These are phyloP conservation scores for Takifugu ocellatus DNA, from an alignment of 2,797 vertebrate genomes.

Conservation along the genomic window DNA sequence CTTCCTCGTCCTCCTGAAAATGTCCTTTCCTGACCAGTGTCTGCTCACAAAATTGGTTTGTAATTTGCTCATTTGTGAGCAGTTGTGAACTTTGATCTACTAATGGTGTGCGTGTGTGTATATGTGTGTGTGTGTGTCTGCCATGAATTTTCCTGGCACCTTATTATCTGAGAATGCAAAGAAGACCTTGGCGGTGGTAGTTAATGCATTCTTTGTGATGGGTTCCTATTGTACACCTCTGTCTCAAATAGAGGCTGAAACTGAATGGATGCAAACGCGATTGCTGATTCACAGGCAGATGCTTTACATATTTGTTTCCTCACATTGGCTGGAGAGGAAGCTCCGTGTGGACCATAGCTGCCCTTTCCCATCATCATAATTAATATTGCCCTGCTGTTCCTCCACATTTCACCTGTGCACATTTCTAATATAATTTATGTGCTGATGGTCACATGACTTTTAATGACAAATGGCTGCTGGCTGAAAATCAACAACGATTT, in stretches of 20 bases:
- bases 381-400: not conserved
- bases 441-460: not conserved
- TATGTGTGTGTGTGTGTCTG: not conserved
- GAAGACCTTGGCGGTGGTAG: conserved; percentile 3
- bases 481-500: not conserved
- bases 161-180: not conserved
- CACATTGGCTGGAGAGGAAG: not conserved
- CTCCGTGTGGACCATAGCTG: not conserved
- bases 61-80: too few species aligned
- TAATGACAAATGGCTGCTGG: conserved; percentile 2
- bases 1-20: too few species aligned
- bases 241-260: conserved; percentile 10
- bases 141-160: not conserved
- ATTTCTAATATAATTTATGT: not conserved
- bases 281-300: conserved; percentile 4
- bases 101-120: not conserved
- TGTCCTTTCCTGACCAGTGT: too few species aligned
- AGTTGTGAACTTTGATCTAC: too few species aligned
- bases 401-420: not conserved
- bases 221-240: conserved; percentile 8
- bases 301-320: conserved; percentile 15
- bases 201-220: not conserved
- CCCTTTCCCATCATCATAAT: not conserved
- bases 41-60: too few species aligned
- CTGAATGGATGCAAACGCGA: conserved; percentile 8